phyloP scores from a whole-genome alignment of 1,140 invertebrate species.

The Pomacea maculata region DNA sequence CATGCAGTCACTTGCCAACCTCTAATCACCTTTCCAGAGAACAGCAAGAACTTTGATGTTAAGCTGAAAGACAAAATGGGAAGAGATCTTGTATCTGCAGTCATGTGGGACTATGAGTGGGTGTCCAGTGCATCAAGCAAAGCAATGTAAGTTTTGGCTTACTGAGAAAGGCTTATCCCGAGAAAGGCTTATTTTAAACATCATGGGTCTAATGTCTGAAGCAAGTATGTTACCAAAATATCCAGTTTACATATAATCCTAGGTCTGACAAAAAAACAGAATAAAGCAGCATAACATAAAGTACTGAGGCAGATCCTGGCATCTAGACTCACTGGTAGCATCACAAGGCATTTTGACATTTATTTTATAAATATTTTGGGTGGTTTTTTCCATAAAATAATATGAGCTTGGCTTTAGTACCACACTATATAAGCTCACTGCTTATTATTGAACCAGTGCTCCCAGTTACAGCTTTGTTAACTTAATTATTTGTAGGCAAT shows the following conservation, averaged over 20 bases:
- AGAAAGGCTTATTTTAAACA: neutral
- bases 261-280: no score
- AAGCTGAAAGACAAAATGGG: constrained; percentile 60
- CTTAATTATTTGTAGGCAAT: no score
- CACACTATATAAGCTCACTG: no score
- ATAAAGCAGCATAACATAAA: no score
- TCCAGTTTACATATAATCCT: neutral
- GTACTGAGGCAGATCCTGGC: no score
- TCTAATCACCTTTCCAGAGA: constrained; percentile 34
- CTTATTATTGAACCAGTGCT: no score
- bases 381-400: no score
- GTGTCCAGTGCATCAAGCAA: constrained; percentile 18
- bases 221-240: neutral
- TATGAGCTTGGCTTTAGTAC: no score
- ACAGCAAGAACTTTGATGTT: constrained; percentile 41
- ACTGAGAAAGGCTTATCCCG: neutral
- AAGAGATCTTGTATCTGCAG: constrained; percentile 60
- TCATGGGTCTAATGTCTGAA: neutral
- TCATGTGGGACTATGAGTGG: constrained; percentile 61
- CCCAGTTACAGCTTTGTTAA: no score
- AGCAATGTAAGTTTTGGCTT: constrained; percentile 22
- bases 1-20: neutral
- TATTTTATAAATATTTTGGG: no score
- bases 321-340: no score
- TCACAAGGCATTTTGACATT: no score